Evolutionary conservation across 2,888 invertebrate species (phyloP).

Genomic region (Brenthis daphne): DNA sequence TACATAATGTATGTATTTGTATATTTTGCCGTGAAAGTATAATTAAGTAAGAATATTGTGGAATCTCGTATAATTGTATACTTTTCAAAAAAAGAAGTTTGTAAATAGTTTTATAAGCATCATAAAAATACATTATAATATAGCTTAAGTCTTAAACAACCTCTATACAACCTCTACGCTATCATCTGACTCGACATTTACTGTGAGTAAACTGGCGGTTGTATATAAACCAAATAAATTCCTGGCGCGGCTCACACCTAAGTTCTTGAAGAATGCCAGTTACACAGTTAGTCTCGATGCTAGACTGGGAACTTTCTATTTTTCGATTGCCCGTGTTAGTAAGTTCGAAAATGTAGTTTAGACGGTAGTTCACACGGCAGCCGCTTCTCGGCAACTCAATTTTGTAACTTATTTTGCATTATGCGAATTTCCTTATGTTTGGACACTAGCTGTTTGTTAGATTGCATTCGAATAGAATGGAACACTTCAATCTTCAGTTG

Average conservation of each 20-base stretch:
- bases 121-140: background rate
- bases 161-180: background rate
- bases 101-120: too few species aligned
- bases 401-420: slow-evolving; percentile 69
- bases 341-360: slow-evolving; percentile 75
- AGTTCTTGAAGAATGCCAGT: slow-evolving; percentile 75
- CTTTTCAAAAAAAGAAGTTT: too few species aligned
- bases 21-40: too few species aligned
- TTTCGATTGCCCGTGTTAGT: slow-evolving; percentile 78
- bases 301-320: slow-evolving; percentile 72
- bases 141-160: slow-evolving; percentile 1
- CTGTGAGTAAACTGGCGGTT: slow-evolving; percentile 41
- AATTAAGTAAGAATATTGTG: too few species aligned
- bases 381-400: slow-evolving; percentile 60
- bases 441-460: slow-evolving; percentile 42
- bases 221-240: slow-evolving; percentile 67
- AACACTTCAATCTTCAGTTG: slow-evolving; percentile 18
- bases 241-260: slow-evolving; percentile 61
- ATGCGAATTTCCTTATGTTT: slow-evolving; percentile 51
- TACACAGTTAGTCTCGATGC: slow-evolving; percentile 72
- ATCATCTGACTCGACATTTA: slow-evolving; percentile 9
- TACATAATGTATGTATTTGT: too few species aligned
- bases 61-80: too few species aligned
- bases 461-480: slow-evolving; percentile 25
- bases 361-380: slow-evolving; percentile 64